A percentile compares a stretch with the other conserved stretches of the same genome.
Evolutionary conservation across 2,888 invertebrate genomes (phyloP).

Genomic region (Phengaris arion): DNA sequence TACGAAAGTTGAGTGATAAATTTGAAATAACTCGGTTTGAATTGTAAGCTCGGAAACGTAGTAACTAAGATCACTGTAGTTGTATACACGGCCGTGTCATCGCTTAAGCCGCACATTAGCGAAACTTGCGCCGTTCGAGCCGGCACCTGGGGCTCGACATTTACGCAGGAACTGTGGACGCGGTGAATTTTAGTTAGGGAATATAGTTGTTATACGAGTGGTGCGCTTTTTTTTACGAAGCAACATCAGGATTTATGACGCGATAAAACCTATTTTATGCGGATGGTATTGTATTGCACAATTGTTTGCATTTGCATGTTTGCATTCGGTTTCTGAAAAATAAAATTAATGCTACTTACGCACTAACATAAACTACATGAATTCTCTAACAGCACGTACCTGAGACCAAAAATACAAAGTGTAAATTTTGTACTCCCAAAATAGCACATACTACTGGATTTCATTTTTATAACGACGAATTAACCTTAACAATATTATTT

Average conservation of each 20-base stretch:
- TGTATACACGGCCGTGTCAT: constrained; percentile 54
- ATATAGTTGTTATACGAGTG: neutral
- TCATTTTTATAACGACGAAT: too few species aligned
- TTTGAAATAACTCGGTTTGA: neutral
- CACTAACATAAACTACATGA: constrained; percentile 57
- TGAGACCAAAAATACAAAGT: constrained; percentile 49
- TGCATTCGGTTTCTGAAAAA: constrained; percentile 43
- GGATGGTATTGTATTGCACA: constrained; percentile 2
- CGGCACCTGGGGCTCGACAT: constrained; percentile 66
- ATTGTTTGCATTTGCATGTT: too few species aligned
- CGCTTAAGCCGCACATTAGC: constrained; percentile 76
- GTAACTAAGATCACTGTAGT: constrained; percentile 40
- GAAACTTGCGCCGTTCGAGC: constrained; percentile 72
- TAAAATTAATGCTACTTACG: constrained; percentile 66
- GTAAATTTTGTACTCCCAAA: neutral
- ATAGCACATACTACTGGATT: neutral
- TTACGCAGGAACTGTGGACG: constrained; percentile 60
- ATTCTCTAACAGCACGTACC: constrained; percentile 73
- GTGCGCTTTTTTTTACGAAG: constrained; percentile 18
- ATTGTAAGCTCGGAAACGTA: constrained; percentile 23
- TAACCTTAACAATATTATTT: too few species aligned
- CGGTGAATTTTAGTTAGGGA: constrained; percentile 57
- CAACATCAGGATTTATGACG: constrained; percentile 35
- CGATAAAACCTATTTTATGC: constrained; percentile 33
- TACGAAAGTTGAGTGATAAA: constrained; percentile 1